Evolutionary conservation across 2,113 vertebrate genomes (phyloP), one percentile per base, ranked within the genome.

Genomic region (Arothron firmamentum): DNA sequence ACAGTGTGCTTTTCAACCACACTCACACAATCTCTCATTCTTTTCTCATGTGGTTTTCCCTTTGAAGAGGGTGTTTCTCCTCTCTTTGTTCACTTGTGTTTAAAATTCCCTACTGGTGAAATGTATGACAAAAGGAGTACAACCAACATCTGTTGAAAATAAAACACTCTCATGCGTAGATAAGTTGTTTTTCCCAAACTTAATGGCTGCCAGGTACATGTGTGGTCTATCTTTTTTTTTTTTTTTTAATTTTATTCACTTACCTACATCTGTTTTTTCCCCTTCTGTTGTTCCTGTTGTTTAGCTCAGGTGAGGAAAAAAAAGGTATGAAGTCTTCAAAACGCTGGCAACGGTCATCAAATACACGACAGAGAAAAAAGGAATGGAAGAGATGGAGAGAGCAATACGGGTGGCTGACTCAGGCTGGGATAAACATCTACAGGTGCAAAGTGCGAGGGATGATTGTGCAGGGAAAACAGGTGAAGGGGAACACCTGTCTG

Each of bases 381-480:
- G 63, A 60, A 58, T 62, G 57, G 62, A 65, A 19, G 16, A 52
- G 56, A 62, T 2, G 0, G 59, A 50, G 57, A 3, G 9, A 63
- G 48, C 45, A 52, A 64, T 59, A 53, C 4, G 70, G 71, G 49
- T 38, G 12, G 57, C 51, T 80, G 72, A 77, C 42, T 75, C 74
- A 70, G 56, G n/a, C 58, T 16, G 2, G 14, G 85, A 88, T 88
- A 84, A 78, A 54, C 66, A 88, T 88, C 88, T 82, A 73, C 87
- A 90, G 86, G 88, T 90, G 88, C 82, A 70, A 78, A 76, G 79
- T 54, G 59, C 73, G 69, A 67, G 49, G 41, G 48, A 53, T 3
- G 19, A 28, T 4, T 17, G 55, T 19, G 5, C n/a, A 61, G 61
- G 21, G n/a, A 54, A 71, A 50, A 72, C 75, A 78, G 66, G 76